phyloP scores from a whole-genome alignment of 1,140 invertebrate species.

The Saccostrea echinata region DNA sequence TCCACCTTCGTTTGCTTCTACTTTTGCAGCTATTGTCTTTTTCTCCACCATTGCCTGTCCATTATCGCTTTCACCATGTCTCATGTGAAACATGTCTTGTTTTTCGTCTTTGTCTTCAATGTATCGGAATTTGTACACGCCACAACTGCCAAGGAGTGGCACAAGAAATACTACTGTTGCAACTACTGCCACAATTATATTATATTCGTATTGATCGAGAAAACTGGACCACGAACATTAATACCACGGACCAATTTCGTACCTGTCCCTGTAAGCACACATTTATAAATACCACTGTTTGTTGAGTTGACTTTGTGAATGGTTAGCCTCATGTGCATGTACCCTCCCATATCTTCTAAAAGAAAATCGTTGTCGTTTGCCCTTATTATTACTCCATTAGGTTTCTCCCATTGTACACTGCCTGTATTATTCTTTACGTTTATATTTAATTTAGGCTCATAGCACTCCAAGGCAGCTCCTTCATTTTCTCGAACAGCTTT shows the following conservation, averaged over 20 bases:
- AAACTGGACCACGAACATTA: neutral
- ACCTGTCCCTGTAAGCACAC: neutral
- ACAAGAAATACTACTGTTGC: constrained; percentile 19
- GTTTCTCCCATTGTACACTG: neutral
- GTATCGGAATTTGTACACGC: constrained; percentile 23
- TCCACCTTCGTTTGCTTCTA: neutral
- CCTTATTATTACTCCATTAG: neutral
- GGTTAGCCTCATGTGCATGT: neutral
- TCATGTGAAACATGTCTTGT: neutral
- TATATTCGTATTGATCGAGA: constrained; percentile 7
- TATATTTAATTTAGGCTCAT: neutral
- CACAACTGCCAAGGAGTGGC: constrained; percentile 21
- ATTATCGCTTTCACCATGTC: neutral
- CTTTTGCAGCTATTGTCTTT: neutral
- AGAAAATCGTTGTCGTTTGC: neutral
- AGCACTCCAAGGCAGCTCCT: neutral
- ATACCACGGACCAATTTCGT: neutral
- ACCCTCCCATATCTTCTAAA: neutral
- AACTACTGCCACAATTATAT: constrained; percentile 35
- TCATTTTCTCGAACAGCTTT: neutral
- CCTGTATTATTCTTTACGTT: neutral
- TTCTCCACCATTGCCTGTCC: neutral
- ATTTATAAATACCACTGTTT: constrained; percentile 39
- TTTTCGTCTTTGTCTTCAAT: constrained; percentile 6
- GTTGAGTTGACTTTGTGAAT: neutral